Evolutionary conservation across 2,113 vertebrate genomes (phyloP).

Genomic region (Furnarius figulus): DNA sequence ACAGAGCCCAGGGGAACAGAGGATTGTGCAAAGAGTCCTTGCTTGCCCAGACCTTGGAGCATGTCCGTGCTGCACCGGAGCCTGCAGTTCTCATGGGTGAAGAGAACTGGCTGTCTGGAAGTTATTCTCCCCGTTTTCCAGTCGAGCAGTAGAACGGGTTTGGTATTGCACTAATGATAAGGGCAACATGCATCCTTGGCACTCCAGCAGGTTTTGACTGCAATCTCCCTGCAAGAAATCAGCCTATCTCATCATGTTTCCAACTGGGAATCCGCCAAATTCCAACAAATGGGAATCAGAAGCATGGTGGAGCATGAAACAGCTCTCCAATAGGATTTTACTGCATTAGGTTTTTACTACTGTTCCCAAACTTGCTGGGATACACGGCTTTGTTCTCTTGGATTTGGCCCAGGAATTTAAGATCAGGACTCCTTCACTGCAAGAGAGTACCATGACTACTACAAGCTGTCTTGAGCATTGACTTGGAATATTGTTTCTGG

Average conservation of each 20-base stretch:
- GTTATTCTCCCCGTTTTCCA: not conserved
- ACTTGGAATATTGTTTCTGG: not conserved
- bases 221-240: not conserved
- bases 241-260: not conserved
- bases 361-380: not conserved
- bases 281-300: not conserved
- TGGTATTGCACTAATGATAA: fast-evolving
- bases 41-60: not conserved
- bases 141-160: not conserved
- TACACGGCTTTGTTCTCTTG: not conserved
- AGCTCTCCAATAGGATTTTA: not conserved
- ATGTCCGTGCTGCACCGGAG: fast-evolving
- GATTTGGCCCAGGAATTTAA: not conserved
- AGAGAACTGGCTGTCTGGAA: not conserved
- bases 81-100: not conserved
- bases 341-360: not conserved
- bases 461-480: not conserved
- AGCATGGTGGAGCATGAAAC: not conserved
- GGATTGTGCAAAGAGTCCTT: not conserved
- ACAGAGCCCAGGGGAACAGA: not conserved
- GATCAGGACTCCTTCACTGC: not conserved
- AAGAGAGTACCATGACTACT: fast-evolving
- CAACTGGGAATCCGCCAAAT: not conserved
- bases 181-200: not conserved
- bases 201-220: not conserved